phyloP scores from a whole-genome alignment of 2,888 invertebrate genomes.

The Griposia aprilina region DNA sequence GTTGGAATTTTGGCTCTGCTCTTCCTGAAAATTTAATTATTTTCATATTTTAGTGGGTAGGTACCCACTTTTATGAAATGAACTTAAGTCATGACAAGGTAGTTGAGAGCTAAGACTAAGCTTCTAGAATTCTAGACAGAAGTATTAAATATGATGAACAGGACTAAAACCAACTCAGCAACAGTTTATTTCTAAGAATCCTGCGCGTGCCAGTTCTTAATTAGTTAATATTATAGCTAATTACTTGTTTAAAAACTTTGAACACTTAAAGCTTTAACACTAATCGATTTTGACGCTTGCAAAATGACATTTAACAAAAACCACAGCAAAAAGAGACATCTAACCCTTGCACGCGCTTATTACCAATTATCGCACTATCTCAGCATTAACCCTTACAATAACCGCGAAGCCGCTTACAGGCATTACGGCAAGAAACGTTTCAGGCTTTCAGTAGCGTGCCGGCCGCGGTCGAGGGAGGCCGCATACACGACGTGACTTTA shows the following conservation, averaged over 20 bases:
- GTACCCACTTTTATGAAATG: background rate
- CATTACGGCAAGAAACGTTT: slow-evolving; percentile 71
- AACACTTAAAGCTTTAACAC: no score
- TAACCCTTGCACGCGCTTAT: slow-evolving; percentile 20
- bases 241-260: slow-evolving; percentile 4
- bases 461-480: slow-evolving; percentile 35
- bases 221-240: background rate
- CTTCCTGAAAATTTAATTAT: background rate
- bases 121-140: background rate
- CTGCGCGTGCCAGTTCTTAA: background rate
- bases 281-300: background rate
- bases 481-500: slow-evolving; percentile 11
- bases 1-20: background rate
- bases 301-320: background rate
- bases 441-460: slow-evolving; percentile 63
- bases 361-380: slow-evolving; percentile 61
- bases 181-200: background rate
- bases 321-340: background rate
- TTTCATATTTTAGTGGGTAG: background rate
- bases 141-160: background rate
- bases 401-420: slow-evolving; percentile 79
- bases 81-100: background rate
- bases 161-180: background rate
- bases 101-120: background rate
- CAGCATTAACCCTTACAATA: slow-evolving; percentile 74